A percentile compares a stretch with the other conserved stretches of the same genome.
Conservation (phyloP, 2,888 invertebrate species). For the Conus canariensis region DNA sequence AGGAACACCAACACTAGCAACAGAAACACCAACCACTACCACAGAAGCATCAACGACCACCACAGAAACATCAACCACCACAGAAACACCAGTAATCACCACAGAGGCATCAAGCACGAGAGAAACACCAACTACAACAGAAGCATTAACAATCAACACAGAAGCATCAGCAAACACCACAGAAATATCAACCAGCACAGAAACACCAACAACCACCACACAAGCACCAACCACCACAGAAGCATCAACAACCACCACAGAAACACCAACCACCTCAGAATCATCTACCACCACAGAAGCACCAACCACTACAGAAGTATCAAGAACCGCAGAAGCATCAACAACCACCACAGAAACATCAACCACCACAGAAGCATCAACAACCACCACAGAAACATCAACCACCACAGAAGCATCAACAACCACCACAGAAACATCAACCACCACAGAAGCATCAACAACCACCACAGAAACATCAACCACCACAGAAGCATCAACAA, state of each 20-base stretch:
- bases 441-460: neutral
- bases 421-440: neutral
- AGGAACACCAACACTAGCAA: neutral
- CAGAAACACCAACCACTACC: neutral
- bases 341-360: conserved; percentile 17
- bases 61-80: neutral
- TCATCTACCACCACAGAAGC: neutral
- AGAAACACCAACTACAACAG: neutral
- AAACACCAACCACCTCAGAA: neutral
- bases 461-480: neutral
- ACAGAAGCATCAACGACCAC: neutral
- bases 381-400: neutral
- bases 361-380: neutral
- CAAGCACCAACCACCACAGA: neutral
- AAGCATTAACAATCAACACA: neutral
- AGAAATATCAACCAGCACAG: neutral
- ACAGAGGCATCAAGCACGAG: neutral
- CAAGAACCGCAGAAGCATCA: neutral
- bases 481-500: neutral
- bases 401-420: neutral
- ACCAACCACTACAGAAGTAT: neutral
- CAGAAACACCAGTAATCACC: neutral
- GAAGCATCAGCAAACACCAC: neutral
- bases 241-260: neutral
- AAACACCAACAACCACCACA: neutral